phyloP scores from a whole-genome alignment of 2,797 vertebrate species.

The Acanthis flammea region DNA sequence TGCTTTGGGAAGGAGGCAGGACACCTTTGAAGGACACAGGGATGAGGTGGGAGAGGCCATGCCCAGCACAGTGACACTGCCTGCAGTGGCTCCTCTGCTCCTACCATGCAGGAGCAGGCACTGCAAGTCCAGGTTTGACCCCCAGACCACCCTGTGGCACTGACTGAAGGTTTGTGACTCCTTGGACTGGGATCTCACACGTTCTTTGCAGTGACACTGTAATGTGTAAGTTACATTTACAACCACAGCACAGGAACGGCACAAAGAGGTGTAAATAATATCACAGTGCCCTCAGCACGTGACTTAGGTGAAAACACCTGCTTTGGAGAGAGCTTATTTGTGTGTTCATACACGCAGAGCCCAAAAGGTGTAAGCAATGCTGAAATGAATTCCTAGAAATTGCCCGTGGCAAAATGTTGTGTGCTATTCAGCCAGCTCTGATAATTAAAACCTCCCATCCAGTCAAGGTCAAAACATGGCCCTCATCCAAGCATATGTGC shows the following conservation, averaged over 20 bases:
- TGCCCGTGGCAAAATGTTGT: background rate
- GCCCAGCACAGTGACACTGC: fast-evolving
- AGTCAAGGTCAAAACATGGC: slow-evolving; percentile 16
- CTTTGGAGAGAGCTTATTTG: background rate
- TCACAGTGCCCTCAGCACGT: background rate
- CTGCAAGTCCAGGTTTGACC: background rate
- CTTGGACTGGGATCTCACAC: background rate
- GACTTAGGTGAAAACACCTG: slow-evolving; percentile 21
- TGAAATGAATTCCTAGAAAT: slow-evolving; percentile 41
- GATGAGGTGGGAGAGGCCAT: background rate
- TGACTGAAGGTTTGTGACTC: background rate
- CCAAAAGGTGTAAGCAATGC: background rate
- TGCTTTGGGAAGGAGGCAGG: background rate
- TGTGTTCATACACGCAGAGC: background rate
- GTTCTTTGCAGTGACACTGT: background rate
- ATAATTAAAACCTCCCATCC: slow-evolving; percentile 26
- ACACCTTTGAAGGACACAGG: background rate
- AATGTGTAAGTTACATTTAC: background rate
- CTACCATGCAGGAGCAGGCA: fast-evolving
- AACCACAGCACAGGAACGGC: background rate
- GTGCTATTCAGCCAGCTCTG: slow-evolving; percentile 3
- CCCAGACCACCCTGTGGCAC: background rate
- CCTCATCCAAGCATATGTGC: background rate
- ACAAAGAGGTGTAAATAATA: background rate
- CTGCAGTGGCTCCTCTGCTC: background rate